Base-by-base conservation (phyloP, 2,113 vertebrate genomes). In the Myodes glareolus region DNA sequence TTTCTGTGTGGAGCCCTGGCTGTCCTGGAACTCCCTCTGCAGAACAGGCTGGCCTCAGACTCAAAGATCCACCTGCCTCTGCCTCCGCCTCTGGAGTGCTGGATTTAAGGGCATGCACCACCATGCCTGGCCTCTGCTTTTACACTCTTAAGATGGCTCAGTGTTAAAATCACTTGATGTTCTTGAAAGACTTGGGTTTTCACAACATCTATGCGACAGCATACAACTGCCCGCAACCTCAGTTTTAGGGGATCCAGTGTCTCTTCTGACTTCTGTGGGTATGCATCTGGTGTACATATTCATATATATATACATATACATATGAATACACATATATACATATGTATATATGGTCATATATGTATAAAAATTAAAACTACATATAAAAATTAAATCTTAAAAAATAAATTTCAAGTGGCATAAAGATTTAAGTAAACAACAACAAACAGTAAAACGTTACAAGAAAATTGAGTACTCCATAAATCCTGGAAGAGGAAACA, bases 321-420 rank as follows among this genome's bases (percentile, higher is more conserved):
- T 50, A 77, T 1, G n/a, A n/a, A 1, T 27, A 50, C 29, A 31
- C 31, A 77, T 1, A 1, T 27, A 50, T 1, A 4, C 13, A 16
- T 33, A 29, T 17, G 33, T 14, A 31, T 50, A 77, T 1, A 1
- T 27, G 33, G 27, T 13, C 45, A 17, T 33, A 78, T 50, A 31
- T 29, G 50, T 45, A 29, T 78, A 47, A 76, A 76, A 50, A 7
- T 16, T 31, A 77, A 77, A 31, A n/a, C n/a, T n/a, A n/a, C n/a
- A n/a, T n/a, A n/a, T n/a, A n/a, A n/a, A n/a, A n/a, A n/a, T n/a
- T 19, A 50, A 47, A 33, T 78, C 45, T 78, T 47, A 78, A 78
- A 47, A 77, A 77, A 13, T 5, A 75, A 76, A 45, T 45, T 8
- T 14, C 42, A 47, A 29, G 29, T 76, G 42, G 11, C 12, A 76